These are phyloP conservation scores for Hippocampus abdominalis DNA, from an alignment of 2,113 vertebrate species.

Conservation along the genomic window DNA sequence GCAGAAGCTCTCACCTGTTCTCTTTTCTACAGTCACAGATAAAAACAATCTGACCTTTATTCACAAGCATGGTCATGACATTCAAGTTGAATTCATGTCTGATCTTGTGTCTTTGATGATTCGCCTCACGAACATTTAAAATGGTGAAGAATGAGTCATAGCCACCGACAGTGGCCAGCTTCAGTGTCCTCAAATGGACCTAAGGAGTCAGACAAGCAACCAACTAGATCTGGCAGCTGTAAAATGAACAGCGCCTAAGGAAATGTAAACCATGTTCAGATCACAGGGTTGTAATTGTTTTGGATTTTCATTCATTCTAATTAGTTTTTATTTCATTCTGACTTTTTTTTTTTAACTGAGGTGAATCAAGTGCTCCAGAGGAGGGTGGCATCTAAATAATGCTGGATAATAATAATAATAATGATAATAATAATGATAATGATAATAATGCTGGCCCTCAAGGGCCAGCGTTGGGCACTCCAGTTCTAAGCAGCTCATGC, in stretches of 20 bases:
- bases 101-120: conserved; percentile 68
- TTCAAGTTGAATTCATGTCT: conserved; percentile 41
- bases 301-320: too few relatives aligned
- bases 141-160: conserved; percentile 56
- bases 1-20: conserved; percentile 71
- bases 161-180: conserved; percentile 56
- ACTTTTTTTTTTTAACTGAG: too few relatives aligned
- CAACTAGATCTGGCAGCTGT: neutral
- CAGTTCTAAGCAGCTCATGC: too few relatives aligned
- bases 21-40: conserved; percentile 46
- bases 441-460: too few relatives aligned
- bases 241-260: neutral
- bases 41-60: conserved; percentile 24
- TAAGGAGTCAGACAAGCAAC: neutral
- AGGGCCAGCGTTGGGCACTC: too few relatives aligned
- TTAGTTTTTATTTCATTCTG: too few relatives aligned
- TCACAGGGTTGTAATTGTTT: too few relatives aligned
- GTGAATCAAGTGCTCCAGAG: too few relatives aligned
- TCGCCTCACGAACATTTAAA: conserved; percentile 56
- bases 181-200: conserved; percentile 21
- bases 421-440: too few relatives aligned
- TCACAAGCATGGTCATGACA: conserved; percentile 31
- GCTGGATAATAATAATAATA: too few relatives aligned
- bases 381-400: too few relatives aligned
- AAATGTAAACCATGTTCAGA: neutral